Evolutionary conservation across 2,888 invertebrate genomes (phyloP).

Genomic region (Tolmerus cingulatus): DNA sequence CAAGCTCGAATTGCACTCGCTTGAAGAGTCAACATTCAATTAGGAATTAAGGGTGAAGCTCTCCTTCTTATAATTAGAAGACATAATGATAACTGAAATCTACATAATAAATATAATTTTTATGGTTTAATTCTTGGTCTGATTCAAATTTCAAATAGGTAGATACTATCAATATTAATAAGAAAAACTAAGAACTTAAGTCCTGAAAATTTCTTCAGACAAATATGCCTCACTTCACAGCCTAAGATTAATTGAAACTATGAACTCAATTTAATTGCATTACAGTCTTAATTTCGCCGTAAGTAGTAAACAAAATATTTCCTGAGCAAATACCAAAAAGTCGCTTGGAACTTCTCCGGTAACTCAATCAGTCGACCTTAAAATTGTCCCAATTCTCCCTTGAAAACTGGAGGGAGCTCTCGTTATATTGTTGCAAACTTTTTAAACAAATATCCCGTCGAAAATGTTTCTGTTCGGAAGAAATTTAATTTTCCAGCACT

Average conservation of each 20-base stretch:
- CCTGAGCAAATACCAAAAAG: background rate
- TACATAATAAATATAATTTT: background rate
- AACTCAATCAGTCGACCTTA: background rate
- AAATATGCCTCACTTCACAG: background rate
- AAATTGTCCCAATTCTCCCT: background rate
- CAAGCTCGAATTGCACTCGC: too few relatives aligned
- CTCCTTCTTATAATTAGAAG: background rate
- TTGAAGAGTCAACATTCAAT: too few relatives aligned
- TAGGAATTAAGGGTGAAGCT: background rate
- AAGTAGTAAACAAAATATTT: background rate
- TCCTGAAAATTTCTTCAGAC: too few relatives aligned
- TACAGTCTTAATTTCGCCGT: background rate
- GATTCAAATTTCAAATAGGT: too few relatives aligned
- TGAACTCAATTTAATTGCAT: background rate
- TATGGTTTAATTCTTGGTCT: too few relatives aligned
- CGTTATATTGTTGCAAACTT: background rate
- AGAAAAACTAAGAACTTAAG: too few relatives aligned
- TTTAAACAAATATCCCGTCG: background rate
- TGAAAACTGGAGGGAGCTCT: background rate
- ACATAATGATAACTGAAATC: background rate
- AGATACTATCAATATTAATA: too few relatives aligned
- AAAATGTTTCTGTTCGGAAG: background rate
- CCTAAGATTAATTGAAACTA: background rate
- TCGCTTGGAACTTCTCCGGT: background rate
- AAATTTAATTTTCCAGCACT: background rate